Conservation (phyloP, 2,113 vertebrate genomes). For the Burhinus bistriatus region DNA sequence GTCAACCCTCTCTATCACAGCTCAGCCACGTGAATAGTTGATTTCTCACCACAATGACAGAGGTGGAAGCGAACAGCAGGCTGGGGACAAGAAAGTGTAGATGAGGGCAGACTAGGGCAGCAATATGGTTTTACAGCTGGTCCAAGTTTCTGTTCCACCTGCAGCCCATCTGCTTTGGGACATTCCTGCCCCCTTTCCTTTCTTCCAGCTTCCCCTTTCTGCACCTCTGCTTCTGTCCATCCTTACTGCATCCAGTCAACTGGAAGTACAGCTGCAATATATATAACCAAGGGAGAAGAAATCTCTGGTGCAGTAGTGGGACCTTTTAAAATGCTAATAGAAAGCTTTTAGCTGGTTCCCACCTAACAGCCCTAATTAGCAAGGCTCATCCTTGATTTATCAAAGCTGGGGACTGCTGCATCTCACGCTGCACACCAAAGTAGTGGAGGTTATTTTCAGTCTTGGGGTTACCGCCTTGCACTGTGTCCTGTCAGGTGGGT, state of each 20-base stretch:
- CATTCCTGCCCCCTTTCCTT: not conserved
- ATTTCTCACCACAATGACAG: slow-evolving; percentile 20
- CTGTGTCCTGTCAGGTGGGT: not conserved
- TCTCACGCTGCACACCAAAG: fast-evolving
- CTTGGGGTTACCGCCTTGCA: not conserved
- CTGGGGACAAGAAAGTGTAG: not conserved
- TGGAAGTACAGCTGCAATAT: not conserved
- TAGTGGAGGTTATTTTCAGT: not conserved
- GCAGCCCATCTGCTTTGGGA: not conserved
- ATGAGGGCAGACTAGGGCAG: not conserved
- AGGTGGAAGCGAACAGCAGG: slow-evolving; percentile 24
- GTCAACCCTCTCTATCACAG: not conserved
- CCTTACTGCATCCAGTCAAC: not conserved
- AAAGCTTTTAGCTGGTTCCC: not conserved
- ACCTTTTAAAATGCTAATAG: slow-evolving; percentile 1
- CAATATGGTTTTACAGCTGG: not conserved
- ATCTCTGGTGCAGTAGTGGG: not conserved
- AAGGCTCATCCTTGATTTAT: not conserved
- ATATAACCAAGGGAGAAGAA: not conserved
- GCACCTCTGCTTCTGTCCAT: not conserved
- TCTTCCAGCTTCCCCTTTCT: not conserved
- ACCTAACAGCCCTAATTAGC: not conserved
- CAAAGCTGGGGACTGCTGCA: not conserved
- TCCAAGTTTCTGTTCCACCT: not conserved
- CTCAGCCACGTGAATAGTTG: not conserved